Evolutionary conservation across 1,140 invertebrate species (phyloP).

Genomic region (Lepidostoma basale): DNA sequence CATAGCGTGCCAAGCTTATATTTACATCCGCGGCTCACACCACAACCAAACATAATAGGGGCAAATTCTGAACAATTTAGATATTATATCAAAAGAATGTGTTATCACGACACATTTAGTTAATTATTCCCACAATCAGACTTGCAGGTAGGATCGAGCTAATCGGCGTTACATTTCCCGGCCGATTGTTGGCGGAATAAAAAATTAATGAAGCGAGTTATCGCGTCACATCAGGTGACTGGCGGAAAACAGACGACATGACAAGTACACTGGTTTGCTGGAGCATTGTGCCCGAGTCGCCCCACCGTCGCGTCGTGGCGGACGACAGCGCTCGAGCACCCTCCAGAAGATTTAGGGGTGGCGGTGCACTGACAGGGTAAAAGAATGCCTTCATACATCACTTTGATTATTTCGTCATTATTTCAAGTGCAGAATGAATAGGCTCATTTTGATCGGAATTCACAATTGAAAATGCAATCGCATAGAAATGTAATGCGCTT

Average conservation of each 20-base stretch:
- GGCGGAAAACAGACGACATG: not conserved
- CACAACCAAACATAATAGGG: slow-evolving; percentile 14
- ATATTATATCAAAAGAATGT: slow-evolving; percentile 25
- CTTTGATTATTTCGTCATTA: slow-evolving; percentile 11
- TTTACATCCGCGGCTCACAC: not conserved
- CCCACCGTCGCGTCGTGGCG: not conserved
- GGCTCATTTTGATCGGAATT: not conserved
- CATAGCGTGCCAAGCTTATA: slow-evolving; percentile 8
- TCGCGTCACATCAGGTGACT: slow-evolving; percentile 4
- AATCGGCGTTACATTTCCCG: not conserved
- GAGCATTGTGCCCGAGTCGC: slow-evolving; percentile 7
- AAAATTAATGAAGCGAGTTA: slow-evolving; percentile 1
- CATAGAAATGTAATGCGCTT: no score
- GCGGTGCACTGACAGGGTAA: not conserved
- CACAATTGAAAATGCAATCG: not conserved
- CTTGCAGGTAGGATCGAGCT: slow-evolving; percentile 13
- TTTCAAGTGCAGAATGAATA: not conserved
- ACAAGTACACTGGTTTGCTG: slow-evolving; percentile 20
- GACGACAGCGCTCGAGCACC: no score
- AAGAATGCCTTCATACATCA: not conserved
- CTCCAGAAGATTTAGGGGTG: not conserved
- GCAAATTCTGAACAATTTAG: slow-evolving; percentile 24
- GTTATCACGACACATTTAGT: slow-evolving; percentile 40
- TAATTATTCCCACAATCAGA: slow-evolving; percentile 36
- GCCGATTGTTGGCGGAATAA: not conserved